Conservation (phyloP, 2,113 vertebrate genomes). For the Cebus imitator region DNA sequence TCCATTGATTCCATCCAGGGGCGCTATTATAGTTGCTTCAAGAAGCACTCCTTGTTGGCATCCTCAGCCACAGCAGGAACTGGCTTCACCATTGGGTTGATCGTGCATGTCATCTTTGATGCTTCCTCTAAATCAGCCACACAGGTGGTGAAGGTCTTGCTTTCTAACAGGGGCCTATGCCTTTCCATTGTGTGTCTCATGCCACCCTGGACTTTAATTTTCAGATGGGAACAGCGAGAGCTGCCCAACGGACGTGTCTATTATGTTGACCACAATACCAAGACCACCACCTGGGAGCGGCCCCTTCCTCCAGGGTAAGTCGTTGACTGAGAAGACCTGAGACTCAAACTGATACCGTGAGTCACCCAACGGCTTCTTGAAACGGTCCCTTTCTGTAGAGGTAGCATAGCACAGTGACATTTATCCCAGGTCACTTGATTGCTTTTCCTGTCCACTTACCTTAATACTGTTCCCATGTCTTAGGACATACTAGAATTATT, state of each 20-base stretch:
- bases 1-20: background rate
- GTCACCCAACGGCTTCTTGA: background rate
- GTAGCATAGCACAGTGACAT: background rate
- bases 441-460: background rate
- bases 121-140: background rate
- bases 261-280: constrained; percentile 99
- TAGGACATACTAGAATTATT: background rate
- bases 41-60: background rate
- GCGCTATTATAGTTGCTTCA: background rate
- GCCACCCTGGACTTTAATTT: constrained; percentile 19
- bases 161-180: background rate
- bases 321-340: background rate
- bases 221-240: constrained; percentile 97
- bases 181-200: background rate
- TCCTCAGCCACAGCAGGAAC: background rate
- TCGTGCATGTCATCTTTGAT: background rate
- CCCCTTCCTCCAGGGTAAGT: constrained; percentile 96
- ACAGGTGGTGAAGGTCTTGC: background rate
- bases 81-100: background rate
- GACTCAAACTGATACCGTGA: background rate
- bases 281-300: constrained; percentile 98
- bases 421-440: background rate
- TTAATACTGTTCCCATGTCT: constrained; percentile 37
- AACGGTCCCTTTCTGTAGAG: background rate
- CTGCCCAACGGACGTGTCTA: constrained; percentile 96